Percentiles rank a stretch among this genome's conserved stretches.
These are phyloP conservation scores for Rugalucina vietnamica DNA, from an alignment of 2,888 invertebrate genomes.

Conservation along the genomic window DNA sequence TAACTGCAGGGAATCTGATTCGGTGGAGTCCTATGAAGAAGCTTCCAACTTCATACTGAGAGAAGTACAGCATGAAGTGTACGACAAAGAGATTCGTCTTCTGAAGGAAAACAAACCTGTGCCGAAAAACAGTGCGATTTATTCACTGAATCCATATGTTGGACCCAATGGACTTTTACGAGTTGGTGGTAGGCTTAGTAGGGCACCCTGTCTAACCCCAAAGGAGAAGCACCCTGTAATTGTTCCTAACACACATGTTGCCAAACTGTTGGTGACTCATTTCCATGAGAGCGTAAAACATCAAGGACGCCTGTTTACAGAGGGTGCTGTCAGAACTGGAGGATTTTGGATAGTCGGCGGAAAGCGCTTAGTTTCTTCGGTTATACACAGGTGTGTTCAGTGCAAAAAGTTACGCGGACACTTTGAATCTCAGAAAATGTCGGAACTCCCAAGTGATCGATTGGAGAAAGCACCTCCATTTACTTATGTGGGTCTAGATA, in stretches of 20 bases:
- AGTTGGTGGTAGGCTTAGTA: conserved; percentile 34
- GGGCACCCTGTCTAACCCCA: neutral
- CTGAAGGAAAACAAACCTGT: neutral
- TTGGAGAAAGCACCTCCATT: conserved; percentile 49
- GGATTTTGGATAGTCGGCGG: conserved; percentile 53
- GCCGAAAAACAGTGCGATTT: conserved; percentile 19
- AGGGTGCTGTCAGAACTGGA: conserved; percentile 46
- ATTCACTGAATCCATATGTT: conserved; percentile 12
- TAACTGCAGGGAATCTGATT: neutral
- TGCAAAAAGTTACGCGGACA: conserved; percentile 36
- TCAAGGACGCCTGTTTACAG: conserved; percentile 56
- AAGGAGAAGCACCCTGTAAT: conserved; percentile 37
- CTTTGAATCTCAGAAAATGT: conserved; percentile 44
- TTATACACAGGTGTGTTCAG: conserved; percentile 39
- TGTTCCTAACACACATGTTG: conserved; percentile 43
- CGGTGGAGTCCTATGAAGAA: conserved; percentile 1
- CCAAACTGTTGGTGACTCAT: conserved; percentile 29
- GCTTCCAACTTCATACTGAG: conserved; percentile 20
- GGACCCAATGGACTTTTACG: conserved; percentile 27
- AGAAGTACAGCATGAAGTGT: conserved; percentile 27
- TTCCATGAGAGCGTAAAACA: conserved; percentile 48
- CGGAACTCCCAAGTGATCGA: conserved; percentile 54
- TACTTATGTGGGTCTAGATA: conserved; percentile 51
- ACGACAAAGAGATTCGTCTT: conserved; percentile 1
- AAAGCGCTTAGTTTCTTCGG: conserved; percentile 23